phyloP scores from a whole-genome alignment of 2,797 vertebrate species.

The Emys orbicularis region DNA sequence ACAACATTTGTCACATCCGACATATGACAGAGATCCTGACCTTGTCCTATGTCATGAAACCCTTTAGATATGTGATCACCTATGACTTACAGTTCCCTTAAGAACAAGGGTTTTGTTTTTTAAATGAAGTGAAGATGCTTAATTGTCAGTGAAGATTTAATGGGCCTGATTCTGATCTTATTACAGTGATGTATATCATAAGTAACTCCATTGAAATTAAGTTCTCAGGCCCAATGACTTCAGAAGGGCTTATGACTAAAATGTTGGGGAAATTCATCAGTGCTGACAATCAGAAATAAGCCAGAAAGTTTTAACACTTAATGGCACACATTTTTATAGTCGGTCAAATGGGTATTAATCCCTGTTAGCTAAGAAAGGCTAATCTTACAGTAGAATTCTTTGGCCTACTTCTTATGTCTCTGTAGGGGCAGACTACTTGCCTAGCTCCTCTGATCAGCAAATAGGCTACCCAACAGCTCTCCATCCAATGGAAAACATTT shows the following conservation, averaged over 20 bases:
- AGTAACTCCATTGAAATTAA: background rate
- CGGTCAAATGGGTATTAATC: background rate
- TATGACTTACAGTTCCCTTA: background rate
- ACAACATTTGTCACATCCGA: background rate
- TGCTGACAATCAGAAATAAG: background rate
- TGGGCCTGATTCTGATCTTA: background rate
- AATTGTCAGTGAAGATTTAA: background rate
- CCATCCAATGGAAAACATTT: background rate
- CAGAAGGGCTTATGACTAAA: background rate
- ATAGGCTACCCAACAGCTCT: background rate
- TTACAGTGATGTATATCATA: background rate
- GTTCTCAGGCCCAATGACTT: rapidly evolving
- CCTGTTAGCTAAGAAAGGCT: background rate
- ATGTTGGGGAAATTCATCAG: background rate
- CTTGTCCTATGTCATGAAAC: background rate
- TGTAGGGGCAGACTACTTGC: background rate
- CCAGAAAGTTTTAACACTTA: background rate
- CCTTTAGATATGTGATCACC: background rate
- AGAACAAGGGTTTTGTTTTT: background rate
- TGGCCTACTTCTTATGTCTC: background rate
- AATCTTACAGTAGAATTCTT: background rate
- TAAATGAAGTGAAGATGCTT: background rate
- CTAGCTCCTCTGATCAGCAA: background rate
- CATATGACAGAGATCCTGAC: background rate
- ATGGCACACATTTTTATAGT: background rate